Base-by-base conservation (phyloP, 1,140 invertebrate species). In the Metopolophium dirhodum region DNA sequence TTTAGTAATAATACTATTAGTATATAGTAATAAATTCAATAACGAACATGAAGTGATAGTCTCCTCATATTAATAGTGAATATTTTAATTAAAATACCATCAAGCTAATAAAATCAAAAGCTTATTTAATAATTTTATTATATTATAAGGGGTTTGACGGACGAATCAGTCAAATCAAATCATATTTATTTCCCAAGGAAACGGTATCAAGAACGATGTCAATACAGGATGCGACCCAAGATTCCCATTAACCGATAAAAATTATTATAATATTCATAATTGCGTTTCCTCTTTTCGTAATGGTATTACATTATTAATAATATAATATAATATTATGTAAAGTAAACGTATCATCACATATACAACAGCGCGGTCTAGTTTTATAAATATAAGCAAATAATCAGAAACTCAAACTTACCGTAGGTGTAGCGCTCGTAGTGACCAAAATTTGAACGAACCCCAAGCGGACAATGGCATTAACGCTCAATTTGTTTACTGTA, bases 81-180 rank as follows among this genome's bases (percentile, higher is more conserved):
- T 77, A 77, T n/a, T 77, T 77, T n/a, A 77, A 77, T 77, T 77
- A 77, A 77, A 77, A 77, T 77, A 77, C 11, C 61, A n/a, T 77
- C 30, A 23, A 83, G 41, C 83, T 14, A 45, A 86, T 88, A 35
- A 88, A 88, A 88, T 49, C n/a, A 1, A 30, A 87, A 49, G 45
- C 85, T 87, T 18, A 18, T 30, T 41, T 49, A n/a, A 51, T 35
- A 77, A 77, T 77, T 8, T 51, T n/a, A 88, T 88, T 41, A 51
- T 23, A 30, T 61, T 23, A 30, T 61, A 61, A 61, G 35, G 51
- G 51, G 23, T 61, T 90, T 7, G 9, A 45, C 51, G 88, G 11
- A 57, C 35, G 9, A 41, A 90, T 90, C n/a, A 41, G 54, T 90
- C 26, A 9, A 41, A 90, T 90, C 37, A 90, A 90, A 90, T 57